Percentiles rank a stretch among this genome's conserved stretches.
These are phyloP conservation scores for Drosophila nr. perissopoda DNA, from an alignment of 2,888 invertebrate species.

Conservation along the genomic window DNA sequence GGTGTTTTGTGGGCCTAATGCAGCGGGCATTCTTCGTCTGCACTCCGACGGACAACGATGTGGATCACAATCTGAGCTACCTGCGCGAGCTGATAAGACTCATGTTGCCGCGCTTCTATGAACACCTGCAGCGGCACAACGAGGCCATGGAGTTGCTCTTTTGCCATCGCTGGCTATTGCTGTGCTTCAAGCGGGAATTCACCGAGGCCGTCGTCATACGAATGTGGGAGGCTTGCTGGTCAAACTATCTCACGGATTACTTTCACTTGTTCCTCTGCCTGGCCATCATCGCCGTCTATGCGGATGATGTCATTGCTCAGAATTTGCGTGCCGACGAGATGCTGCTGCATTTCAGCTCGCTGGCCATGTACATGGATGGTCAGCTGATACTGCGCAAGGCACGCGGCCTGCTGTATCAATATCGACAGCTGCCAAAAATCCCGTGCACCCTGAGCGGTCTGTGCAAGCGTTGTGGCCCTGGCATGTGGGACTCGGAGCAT, in stretches of 20 bases:
- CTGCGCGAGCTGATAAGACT: constrained; percentile 94
- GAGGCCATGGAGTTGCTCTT: constrained; percentile 96
- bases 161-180: constrained; percentile 97
- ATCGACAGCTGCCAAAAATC: constrained; percentile 93
- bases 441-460: constrained; percentile 95
- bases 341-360: constrained; percentile 96
- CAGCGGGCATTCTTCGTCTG: constrained; percentile 97
- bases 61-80: constrained; percentile 96
- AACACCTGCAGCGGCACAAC: constrained; percentile 92
- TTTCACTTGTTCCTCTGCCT: constrained; percentile 97
- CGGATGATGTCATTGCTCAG: constrained; percentile 96
- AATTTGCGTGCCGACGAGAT: constrained; percentile 97
- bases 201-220: constrained; percentile 94
- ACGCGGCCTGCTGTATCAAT: constrained; percentile 95
- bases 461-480: constrained; percentile 95
- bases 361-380: constrained; percentile 99
- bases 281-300: constrained; percentile 96
- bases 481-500: constrained; percentile 97
- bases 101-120: constrained; percentile 96
- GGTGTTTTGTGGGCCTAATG: constrained; percentile 99
- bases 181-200: constrained; percentile 97
- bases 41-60: constrained; percentile 96
- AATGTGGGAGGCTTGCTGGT: constrained; percentile 99
- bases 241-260: constrained; percentile 97
- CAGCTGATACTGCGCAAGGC: constrained; percentile 95